These are phyloP conservation scores for Gorilla gorilla DNA, from an alignment of 2,113 vertebrate genomes.

Conservation along the genomic window DNA sequence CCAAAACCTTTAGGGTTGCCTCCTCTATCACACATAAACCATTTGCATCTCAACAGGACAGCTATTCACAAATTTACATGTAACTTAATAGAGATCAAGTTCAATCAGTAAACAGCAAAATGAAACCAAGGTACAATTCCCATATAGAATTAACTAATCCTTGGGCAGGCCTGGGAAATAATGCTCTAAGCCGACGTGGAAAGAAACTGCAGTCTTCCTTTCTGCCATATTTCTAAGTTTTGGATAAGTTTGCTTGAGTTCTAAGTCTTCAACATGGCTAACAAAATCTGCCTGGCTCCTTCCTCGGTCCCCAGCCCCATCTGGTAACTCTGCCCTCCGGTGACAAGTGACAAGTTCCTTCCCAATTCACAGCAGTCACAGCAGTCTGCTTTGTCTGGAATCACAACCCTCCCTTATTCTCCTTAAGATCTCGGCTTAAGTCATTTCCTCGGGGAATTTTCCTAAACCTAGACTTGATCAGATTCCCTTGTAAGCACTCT, in stretches of 20 bases:
- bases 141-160: neutral
- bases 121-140: neutral
- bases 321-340: neutral
- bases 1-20: neutral
- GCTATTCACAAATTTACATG: rapidly evolving
- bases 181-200: neutral
- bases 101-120: neutral
- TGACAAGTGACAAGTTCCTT: neutral
- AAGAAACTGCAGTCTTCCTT: neutral
- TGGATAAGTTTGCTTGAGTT: neutral
- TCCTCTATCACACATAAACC: neutral
- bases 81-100: neutral
- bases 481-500: neutral
- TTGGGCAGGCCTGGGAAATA: neutral
- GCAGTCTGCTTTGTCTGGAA: neutral
- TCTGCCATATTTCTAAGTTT: neutral
- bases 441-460: neutral
- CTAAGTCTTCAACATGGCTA: neutral
- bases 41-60: neutral
- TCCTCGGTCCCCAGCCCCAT: neutral
- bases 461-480: neutral
- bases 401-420: neutral
- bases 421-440: neutral
- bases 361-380: neutral
- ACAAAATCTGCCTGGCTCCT: neutral